These are phyloP conservation scores for Agonopterix heracliana DNA, from an alignment of 2,888 invertebrate genomes.

Conservation along the genomic window DNA sequence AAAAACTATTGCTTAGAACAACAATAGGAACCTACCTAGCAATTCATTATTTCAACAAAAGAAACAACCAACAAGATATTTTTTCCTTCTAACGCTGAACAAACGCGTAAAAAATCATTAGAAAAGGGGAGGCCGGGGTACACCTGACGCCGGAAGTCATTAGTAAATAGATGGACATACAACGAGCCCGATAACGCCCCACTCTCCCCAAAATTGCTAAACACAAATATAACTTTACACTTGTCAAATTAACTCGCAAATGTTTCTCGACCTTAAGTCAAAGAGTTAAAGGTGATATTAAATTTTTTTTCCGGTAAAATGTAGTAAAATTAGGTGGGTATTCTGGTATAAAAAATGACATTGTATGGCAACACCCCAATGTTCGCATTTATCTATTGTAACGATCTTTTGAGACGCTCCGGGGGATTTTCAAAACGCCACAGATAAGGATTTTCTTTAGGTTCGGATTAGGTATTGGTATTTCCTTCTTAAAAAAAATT, in stretches of 20 bases:
- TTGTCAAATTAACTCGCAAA: background rate
- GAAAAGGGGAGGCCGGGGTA: conserved; percentile 40
- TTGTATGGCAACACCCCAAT: conserved; percentile 60
- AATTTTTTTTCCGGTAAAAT: too few relatives aligned
- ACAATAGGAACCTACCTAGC: too few relatives aligned
- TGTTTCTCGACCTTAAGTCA: background rate
- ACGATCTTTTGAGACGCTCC: conserved; percentile 48
- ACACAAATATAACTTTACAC: conserved; percentile 4
- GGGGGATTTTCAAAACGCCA: conserved; percentile 38
- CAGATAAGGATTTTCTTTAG: conserved; percentile 25
- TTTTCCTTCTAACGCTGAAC: conserved; percentile 16
- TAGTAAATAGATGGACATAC: conserved; percentile 72
- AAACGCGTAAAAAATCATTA: conserved; percentile 43
- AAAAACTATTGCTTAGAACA: too few relatives aligned
- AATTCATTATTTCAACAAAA: background rate
- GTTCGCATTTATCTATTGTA: conserved; percentile 53
- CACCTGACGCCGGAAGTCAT: conserved; percentile 76
- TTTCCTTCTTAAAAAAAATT: background rate
- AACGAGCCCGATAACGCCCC: conserved; percentile 60
- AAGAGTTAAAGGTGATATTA: too few relatives aligned
- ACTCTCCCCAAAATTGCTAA: conserved; percentile 57
- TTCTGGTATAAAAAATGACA: conserved; percentile 54
- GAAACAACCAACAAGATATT: background rate
- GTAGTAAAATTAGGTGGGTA: conserved; percentile 1
- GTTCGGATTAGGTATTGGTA: conserved; percentile 13